phyloP scores from a whole-genome alignment of 2,113 vertebrate genomes.

The Menidia beryllina region DNA sequence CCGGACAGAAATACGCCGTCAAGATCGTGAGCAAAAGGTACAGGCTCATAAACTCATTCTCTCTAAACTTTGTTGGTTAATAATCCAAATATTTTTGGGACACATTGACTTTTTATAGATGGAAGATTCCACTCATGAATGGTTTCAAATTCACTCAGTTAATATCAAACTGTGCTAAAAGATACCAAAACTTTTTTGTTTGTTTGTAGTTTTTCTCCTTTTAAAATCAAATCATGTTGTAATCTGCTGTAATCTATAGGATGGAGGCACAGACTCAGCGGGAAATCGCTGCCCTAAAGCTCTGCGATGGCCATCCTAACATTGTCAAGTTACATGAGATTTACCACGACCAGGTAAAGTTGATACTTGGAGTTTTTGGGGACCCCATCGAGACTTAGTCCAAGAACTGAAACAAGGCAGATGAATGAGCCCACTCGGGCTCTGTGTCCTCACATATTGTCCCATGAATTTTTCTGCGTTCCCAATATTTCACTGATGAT shows the following conservation, averaged over 20 bases:
- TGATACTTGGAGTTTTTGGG: constrained; percentile 6
- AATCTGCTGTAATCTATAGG: constrained; percentile 77
- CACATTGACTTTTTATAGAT: no score
- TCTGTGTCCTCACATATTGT: constrained; percentile 38
- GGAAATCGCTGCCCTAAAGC: constrained; percentile 94
- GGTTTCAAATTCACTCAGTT: no score
- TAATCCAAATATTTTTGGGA: not conserved
- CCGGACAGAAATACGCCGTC: constrained; percentile 92
- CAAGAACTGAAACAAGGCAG: constrained; percentile 60
- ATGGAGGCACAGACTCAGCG: constrained; percentile 97
- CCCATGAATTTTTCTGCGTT: constrained; percentile 44
- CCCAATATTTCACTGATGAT: constrained; percentile 39
- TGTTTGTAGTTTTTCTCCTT: not conserved
- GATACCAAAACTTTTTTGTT: not conserved
- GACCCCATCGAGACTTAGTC: constrained; percentile 55
- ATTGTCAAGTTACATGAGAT: constrained; percentile 96
- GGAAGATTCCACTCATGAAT: no score
- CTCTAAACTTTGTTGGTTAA: constrained; percentile 8
- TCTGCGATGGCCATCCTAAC: constrained; percentile 96
- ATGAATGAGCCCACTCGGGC: constrained; percentile 57
- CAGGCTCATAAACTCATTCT: not conserved
- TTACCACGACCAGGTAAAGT: constrained; percentile 94
- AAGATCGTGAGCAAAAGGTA: constrained; percentile 99
- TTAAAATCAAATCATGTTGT: constrained; percentile 1
- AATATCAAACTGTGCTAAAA: not conserved